Base-by-base conservation (phyloP, 2,888 invertebrate genomes). In the Deroplatys truncata region DNA sequence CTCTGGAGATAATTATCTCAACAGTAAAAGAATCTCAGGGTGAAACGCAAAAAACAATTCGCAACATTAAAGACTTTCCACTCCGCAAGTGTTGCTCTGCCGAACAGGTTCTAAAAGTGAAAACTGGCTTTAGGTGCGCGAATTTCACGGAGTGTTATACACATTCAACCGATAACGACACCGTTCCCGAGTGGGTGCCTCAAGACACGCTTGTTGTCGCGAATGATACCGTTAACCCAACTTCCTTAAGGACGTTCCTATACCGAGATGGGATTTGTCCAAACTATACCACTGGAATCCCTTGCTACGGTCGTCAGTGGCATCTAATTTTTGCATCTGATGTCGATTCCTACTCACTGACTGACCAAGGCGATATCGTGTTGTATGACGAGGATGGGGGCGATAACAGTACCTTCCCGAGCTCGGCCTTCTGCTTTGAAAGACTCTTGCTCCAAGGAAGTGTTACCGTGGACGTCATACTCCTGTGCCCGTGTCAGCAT, bases 341-440 rank as follows among this genome's bases (percentile, higher is more conserved):
- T 72, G 15, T 28, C 0, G 87, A 87, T 25, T 83, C 82, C 1
- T 83, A 82, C 35, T 7, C 31, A 10, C 4, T 87, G n/a, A 29
- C 20, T 9, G 82, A 82, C 7, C n/a, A 82, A 8, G 87, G 87
- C 5, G 35, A 43, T 13, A 82, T 87, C 2, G 10, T 87, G 15
- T 35, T 87, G 82, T 87, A 87, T 31, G 35, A 83, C 7, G 72
- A 86, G 28, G 28, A 86, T 20, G 35, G n/a, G 20, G 83, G 8
- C 5, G n/a, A 4, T 20, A 87, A 83, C 35, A 25, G 25, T 8
- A 87, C 43, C 0, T 87, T 87, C 31, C 31, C 82, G 43, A 28
- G 10, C 20, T 87, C 87, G n/a, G 31, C 87, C 13, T 87, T 82
- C 87, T 87, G 87, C n/a, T 87, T 87, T n/a, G 87, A 87, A 28